Conservation (phyloP, 2,888 invertebrate species). For the Patella pellucida region DNA sequence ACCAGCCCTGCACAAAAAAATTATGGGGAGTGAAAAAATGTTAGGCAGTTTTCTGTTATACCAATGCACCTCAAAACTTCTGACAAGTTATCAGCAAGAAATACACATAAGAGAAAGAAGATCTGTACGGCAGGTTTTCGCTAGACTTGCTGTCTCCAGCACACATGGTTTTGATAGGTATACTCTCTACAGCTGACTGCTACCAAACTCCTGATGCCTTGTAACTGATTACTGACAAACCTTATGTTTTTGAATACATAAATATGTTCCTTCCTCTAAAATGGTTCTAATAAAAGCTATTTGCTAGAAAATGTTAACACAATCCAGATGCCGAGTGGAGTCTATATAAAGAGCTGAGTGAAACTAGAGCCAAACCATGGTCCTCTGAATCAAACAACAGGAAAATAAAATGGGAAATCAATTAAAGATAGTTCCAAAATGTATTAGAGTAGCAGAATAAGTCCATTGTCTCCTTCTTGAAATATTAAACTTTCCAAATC, state of each 20-base stretch:
- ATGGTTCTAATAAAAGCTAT: constrained; percentile 29
- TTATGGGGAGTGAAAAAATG: neutral
- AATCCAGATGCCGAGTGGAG: constrained; percentile 17
- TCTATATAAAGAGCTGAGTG: constrained; percentile 5
- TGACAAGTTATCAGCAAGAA: constrained; percentile 5
- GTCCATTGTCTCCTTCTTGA: too few species aligned
- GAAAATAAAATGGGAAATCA: neutral
- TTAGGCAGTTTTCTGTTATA: constrained; percentile 7
- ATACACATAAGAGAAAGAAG: constrained; percentile 17
- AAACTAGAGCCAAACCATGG: neutral
- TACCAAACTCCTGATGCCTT: constrained; percentile 14
- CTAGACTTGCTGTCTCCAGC: constrained; percentile 33
- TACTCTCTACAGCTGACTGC: constrained; percentile 21
- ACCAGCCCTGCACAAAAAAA: neutral
- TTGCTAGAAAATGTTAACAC: constrained; percentile 30
- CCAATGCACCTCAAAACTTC: constrained; percentile 7
- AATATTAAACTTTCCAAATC: too few species aligned
- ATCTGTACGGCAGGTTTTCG: constrained; percentile 31
- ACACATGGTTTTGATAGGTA: constrained; percentile 31
- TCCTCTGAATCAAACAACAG: neutral
- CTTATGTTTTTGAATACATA: constrained; percentile 36
- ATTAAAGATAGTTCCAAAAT: neutral
- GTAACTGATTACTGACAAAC: constrained; percentile 35
- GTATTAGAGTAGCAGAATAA: neutral
- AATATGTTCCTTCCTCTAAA: constrained; percentile 35